A percentile compares a stretch with the other conserved stretches of the same genome.
These are phyloP conservation scores for Cremastinae sp. DNA, from an alignment of 2,888 invertebrate species.

Conservation along the genomic window DNA sequence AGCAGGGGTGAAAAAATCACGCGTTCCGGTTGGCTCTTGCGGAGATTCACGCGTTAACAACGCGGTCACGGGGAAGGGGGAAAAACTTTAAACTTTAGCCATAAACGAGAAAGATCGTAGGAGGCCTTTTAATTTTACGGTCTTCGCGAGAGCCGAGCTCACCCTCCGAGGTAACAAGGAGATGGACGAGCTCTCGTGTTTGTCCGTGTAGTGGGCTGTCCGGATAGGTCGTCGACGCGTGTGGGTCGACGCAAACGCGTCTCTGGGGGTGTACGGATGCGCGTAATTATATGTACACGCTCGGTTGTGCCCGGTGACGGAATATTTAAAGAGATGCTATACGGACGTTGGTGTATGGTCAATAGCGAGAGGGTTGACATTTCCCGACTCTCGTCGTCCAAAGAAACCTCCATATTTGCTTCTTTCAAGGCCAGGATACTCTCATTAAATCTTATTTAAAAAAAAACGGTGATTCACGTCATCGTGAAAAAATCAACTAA, in stretches of 20 bases:
- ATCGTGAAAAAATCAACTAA: too few relatives aligned
- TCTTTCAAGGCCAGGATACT: conserved; percentile 6
- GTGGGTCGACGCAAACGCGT: too few relatives aligned
- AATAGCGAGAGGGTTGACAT: conserved; percentile 63
- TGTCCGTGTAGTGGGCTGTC: not conserved
- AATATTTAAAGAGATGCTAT: conserved; percentile 62
- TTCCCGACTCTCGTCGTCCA: conserved; percentile 34
- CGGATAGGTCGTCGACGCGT: too few relatives aligned
- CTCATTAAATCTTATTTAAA: not conserved
- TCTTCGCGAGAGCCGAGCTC: conserved; percentile 51
- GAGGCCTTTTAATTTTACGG: conserved; percentile 63
- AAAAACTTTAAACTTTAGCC: conserved; percentile 59
- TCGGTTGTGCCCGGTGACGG: conserved; percentile 49
- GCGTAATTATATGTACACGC: conserved; percentile 62
- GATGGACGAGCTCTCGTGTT: not conserved
- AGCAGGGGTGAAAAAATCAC: conserved; percentile 36
- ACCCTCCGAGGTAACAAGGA: conserved; percentile 21
- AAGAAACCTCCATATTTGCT: conserved; percentile 4
- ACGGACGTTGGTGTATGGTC: conserved; percentile 49
- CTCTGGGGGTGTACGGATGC: conserved; percentile 44
- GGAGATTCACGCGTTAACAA: conserved; percentile 62
- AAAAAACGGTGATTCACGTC: too few relatives aligned
- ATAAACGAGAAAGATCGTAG: conserved; percentile 51
- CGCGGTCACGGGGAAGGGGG: conserved; percentile 46
- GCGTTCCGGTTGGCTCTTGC: conserved; percentile 41